Evolutionary conservation across 2,797 vertebrate genomes (phyloP).

Genomic region (Peromyscus nudipes): DNA sequence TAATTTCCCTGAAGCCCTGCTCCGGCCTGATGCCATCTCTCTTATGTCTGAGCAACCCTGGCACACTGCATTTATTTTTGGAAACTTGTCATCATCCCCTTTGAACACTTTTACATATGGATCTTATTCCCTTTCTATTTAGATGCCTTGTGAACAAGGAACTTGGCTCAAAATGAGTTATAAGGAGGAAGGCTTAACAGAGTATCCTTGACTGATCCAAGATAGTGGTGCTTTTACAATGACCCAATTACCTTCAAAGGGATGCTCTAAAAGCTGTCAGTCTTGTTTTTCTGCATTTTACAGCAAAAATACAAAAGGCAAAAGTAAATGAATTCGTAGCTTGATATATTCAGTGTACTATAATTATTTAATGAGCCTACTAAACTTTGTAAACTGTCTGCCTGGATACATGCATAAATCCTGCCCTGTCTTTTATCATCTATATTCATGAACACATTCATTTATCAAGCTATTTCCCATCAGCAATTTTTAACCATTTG

Average conservation of each 20-base stretch:
- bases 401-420: neutral
- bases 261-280: neutral
- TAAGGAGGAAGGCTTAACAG: slow-evolving; percentile 50
- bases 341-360: neutral
- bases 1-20: slow-evolving; percentile 4
- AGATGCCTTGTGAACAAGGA: neutral
- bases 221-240: slow-evolving; percentile 12
- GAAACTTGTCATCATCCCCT: slow-evolving; percentile 40
- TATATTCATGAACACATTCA: slow-evolving; percentile 13
- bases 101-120: neutral
- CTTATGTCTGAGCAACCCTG: slow-evolving; percentile 10
- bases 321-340: slow-evolving; percentile 5
- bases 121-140: slow-evolving; percentile 29
- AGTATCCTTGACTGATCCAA: neutral
- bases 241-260: neutral
- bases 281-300: slow-evolving; percentile 6
- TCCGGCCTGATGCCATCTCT: neutral
- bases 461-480: slow-evolving; percentile 36
- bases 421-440: slow-evolving; percentile 22
- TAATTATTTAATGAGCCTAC: slow-evolving; percentile 61
- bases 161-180: slow-evolving; percentile 41
- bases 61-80: slow-evolving; percentile 34
- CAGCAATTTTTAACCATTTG: slow-evolving; percentile 50
- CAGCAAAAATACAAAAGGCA: slow-evolving; percentile 32
- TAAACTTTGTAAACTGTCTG: neutral